These are phyloP conservation scores for Amphibalanus amphitrite DNA, from an alignment of 1,140 invertebrate genomes.

Conservation along the genomic window DNA sequence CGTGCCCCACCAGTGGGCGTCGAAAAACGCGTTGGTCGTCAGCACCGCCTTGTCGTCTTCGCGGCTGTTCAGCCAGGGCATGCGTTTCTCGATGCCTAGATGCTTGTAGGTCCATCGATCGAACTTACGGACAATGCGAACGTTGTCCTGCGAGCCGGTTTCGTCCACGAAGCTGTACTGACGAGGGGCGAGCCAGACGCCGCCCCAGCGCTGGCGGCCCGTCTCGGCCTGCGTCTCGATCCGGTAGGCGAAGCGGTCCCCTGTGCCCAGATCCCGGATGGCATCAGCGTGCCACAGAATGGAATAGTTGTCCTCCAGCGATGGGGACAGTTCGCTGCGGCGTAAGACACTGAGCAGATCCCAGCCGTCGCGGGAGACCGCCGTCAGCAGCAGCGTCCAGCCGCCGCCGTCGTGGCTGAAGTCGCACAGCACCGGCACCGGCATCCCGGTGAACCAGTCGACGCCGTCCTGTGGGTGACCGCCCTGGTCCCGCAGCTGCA, in stretches of 20 bases:
- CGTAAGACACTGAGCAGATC: not conserved
- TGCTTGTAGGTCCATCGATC: not conserved
- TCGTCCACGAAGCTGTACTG: not conserved
- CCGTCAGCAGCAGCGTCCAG: constrained; percentile 1
- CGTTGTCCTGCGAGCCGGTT: not conserved
- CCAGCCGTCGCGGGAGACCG: not conserved
- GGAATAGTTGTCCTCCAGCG: not conserved
- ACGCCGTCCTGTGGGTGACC: too few relatives aligned
- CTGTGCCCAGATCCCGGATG: not conserved
- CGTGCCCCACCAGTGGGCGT: not conserved
- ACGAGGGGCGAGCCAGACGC: not conserved
- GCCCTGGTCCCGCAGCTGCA: too few relatives aligned
- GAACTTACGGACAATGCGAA: not conserved
- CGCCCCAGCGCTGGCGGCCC: not conserved
- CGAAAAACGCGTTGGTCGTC: not conserved
- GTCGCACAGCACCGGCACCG: not conserved
- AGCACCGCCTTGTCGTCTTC: not conserved
- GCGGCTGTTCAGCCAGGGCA: not conserved
- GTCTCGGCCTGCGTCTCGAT: not conserved
- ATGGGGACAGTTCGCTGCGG: not conserved
- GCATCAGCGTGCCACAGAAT: not conserved
- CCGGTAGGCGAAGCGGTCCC: not conserved
- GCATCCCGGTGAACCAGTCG: not conserved
- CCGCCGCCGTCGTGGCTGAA: not conserved
- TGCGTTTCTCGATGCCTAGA: not conserved